Percentiles rank a stretch among this genome's conserved stretches.
These are phyloP conservation scores for Panopea generosa DNA, from an alignment of 2,888 invertebrate species.

Conservation along the genomic window DNA sequence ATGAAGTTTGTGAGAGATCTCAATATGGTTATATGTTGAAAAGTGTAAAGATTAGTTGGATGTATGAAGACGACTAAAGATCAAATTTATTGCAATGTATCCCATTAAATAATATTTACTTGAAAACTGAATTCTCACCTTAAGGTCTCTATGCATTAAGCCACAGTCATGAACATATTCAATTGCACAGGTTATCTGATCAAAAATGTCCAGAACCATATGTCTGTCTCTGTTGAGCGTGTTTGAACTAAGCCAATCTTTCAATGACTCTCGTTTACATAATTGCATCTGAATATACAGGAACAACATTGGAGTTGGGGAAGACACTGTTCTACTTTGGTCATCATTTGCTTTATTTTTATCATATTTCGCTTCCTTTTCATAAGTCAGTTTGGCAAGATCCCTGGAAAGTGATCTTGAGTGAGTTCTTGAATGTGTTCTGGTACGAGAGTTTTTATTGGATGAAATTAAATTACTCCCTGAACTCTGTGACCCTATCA, in stretches of 20 bases:
- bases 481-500: background rate
- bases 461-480: background rate
- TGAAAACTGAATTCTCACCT: conserved; percentile 86
- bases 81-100: too few species aligned
- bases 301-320: conserved; percentile 87
- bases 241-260: conserved; percentile 92
- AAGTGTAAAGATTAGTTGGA: too few species aligned
- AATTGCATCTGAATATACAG: conserved; percentile 99
- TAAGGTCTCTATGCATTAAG: conserved; percentile 97
- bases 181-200: conserved; percentile 96
- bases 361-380: conserved; percentile 30
- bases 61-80: too few species aligned
- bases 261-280: conserved; percentile 94
- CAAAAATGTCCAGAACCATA: conserved; percentile 82
- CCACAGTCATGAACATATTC: conserved; percentile 97
- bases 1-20: too few species aligned
- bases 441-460: conserved; percentile 12
- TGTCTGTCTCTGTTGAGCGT: conserved; percentile 77
- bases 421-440: conserved; percentile 30
- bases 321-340: background rate
- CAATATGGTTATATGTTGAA: too few species aligned
- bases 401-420: conserved; percentile 37
- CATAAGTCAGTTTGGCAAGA: conserved; percentile 30
- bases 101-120: too few species aligned
- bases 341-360: conserved; percentile 1